Percentiles rank a stretch among this genome's conserved stretches.
phyloP scores from a whole-genome alignment of 2,888 invertebrate genomes.

The Hypercompe scribonia region DNA sequence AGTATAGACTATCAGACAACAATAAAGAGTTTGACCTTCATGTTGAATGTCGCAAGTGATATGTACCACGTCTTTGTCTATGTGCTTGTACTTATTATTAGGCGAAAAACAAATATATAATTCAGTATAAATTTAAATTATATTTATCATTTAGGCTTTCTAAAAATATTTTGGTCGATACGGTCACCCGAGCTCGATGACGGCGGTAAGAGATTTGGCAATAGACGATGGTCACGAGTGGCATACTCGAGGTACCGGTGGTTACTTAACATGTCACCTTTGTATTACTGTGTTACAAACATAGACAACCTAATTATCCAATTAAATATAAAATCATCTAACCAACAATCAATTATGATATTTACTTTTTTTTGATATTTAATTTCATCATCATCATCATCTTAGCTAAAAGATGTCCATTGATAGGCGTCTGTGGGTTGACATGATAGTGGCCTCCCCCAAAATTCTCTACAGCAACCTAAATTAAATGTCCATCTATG shows the following conservation, averaged over 20 bases:
- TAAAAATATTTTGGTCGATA: background rate
- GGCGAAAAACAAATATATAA: background rate
- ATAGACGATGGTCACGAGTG: background rate
- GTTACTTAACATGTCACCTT: background rate
- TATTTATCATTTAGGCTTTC: background rate
- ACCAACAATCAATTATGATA: no score
- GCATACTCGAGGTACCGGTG: background rate
- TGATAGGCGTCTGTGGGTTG: no score
- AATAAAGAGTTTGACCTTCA: background rate
- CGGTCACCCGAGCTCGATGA: background rate
- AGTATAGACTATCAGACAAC: background rate
- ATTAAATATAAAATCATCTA: no score
- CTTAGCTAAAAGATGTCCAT: no score
- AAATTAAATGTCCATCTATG: no score
- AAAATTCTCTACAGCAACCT: no score
- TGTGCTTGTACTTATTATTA: background rate
- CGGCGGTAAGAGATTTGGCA: background rate
- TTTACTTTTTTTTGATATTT: no score
- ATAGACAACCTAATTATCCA: background rate
- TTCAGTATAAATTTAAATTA: background rate
- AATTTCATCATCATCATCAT: no score
- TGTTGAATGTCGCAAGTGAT: background rate
- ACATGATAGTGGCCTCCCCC: no score
- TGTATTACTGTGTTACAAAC: background rate
- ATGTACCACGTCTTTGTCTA: background rate